Conservation (phyloP, 2,888 invertebrate species). For the Neoaliturus tenellus region DNA sequence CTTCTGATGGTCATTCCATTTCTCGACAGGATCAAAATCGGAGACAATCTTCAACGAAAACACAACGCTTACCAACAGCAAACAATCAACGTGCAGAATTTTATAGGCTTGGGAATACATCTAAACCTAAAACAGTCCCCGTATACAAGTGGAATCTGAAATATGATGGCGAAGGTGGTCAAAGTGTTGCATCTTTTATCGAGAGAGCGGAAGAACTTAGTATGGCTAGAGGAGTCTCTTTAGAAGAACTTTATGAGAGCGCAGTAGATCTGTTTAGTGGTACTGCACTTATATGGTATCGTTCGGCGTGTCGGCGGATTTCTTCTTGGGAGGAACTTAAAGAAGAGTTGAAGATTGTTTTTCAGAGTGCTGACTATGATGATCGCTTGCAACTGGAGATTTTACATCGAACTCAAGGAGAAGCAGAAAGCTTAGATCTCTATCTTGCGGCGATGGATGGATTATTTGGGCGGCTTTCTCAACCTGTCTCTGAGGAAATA, state of each 20-base stretch:
- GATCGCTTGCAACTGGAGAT: not conserved
- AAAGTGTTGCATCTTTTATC: slow-evolving; percentile 59
- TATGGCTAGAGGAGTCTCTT: slow-evolving; percentile 53
- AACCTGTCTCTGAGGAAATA: not conserved
- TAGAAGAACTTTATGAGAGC: slow-evolving; percentile 59
- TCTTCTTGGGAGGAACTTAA: slow-evolving; percentile 33
- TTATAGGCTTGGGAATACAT: too few relatives aligned
- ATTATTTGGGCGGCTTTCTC: not conserved
- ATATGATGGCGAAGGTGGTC: not conserved
- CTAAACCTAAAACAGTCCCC: not conserved
- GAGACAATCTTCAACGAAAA: too few relatives aligned
- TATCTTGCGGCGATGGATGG: not conserved
- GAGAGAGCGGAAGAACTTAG: slow-evolving; percentile 64
- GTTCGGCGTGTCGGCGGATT: slow-evolving; percentile 63
- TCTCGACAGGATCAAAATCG: too few relatives aligned
- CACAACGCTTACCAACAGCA: too few relatives aligned
- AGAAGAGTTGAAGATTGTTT: not conserved
- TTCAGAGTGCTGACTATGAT: slow-evolving; percentile 14
- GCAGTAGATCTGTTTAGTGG: slow-evolving; percentile 64
- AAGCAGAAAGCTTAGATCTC: not conserved
- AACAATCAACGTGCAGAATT: too few relatives aligned
- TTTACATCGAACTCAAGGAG: not conserved
- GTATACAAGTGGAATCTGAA: not conserved
- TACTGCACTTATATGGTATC: slow-evolving; percentile 67
- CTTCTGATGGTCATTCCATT: too few relatives aligned